Base-by-base conservation (phyloP, 92 coral and sea anemone genomes). In the Galaxea fascicularis region DNA sequence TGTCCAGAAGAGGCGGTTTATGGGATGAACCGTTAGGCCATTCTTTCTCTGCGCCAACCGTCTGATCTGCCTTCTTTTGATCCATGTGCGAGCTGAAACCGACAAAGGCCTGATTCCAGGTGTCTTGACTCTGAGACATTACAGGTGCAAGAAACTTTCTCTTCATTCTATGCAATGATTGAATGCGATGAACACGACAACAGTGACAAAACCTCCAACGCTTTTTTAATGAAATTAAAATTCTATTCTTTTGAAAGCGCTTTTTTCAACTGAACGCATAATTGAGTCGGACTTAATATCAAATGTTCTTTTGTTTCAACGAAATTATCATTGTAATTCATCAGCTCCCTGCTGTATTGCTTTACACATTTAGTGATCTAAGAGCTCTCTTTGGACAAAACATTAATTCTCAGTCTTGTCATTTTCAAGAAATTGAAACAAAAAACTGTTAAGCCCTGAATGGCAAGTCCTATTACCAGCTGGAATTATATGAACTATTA, bases 191-290 rank as follows among this genome's bases (percentile, higher is more conserved):
- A 21, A 24, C 57, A 22, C 15, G 16, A 21, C 29, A 28, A 44
- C 12, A 44, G 5, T 71, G 31, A 31, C 31, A 47, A 76, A 39
- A 71, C 52, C 30, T 54, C 18, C 84, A 15, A 51, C 84, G 25
- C 56, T 79, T 39, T 27, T 10, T 66, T 66, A 65, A 79, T 18
- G 22, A 79, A 25, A 67, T 30, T 67, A 30, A 27, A 31, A 59
- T 77, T 62, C 70, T 78, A 27, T 67, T 66, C 46, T 79, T 76
- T 65, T 18, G 74, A 31, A 65, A 65, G 28, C 74, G 49, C 47
- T 78, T 44, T 62, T 75, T 35, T 41, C 6, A 35, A 76, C 28
- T 22, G 53, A 27, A 30, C 29, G 22, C 31, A 76, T 57, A 29
- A 76, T 76, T 76, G 4, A 58, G 53, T 35, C 52, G 59, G 44